Base-by-base conservation (phyloP, 1,140 invertebrate species). In the Orius insidiosus region DNA sequence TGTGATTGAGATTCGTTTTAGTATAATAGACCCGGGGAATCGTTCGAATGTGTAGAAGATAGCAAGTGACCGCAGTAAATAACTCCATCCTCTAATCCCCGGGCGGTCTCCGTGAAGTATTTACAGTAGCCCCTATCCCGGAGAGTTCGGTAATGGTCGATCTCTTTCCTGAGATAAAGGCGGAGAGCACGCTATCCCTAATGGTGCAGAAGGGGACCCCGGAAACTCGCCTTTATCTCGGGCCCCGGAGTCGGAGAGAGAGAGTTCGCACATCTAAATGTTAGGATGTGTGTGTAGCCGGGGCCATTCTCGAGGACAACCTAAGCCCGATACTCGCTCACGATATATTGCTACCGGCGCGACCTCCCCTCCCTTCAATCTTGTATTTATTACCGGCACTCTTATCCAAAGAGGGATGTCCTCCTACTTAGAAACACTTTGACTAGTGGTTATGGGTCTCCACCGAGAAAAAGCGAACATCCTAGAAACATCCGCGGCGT, bases 101-200 rank as follows among this genome's bases (percentile, higher is more conserved):
- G 41, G 10, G 41, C 24, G 41, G 18, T 30, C 24, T 30, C 41
- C 18, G 18, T 43, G 41, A 43, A 43, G 41, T 43, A 43, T 43
- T 43, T 43, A 43, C 41, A 43, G 41, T 43, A 30, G 41, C 41
- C 41, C 41, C 18, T 43, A 43, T 43, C 41, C 41, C 16, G 11
- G 38, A n/a, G 19, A n/a, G 41, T 43, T 43, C 41, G 41, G 41
- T 43, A 43, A 43, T 43, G 41, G 41, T 43, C 41, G 41, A 43
- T 43, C 41, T 30, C 7, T n/a, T 30, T 18, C 24, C 19, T 9
- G 41, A 43, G 41, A 43, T 43, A 43, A 43, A 43, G 41, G 19
- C 41, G 9, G 31, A 32, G 18, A 30, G 41, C 41, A 43, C 41
- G 41, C 41, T 43, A 43, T 43, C 41, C 41, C 41, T 43, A 43